Base-by-base conservation (phyloP, 2,113 vertebrate species). In the Andinoacara biseriatus region DNA sequence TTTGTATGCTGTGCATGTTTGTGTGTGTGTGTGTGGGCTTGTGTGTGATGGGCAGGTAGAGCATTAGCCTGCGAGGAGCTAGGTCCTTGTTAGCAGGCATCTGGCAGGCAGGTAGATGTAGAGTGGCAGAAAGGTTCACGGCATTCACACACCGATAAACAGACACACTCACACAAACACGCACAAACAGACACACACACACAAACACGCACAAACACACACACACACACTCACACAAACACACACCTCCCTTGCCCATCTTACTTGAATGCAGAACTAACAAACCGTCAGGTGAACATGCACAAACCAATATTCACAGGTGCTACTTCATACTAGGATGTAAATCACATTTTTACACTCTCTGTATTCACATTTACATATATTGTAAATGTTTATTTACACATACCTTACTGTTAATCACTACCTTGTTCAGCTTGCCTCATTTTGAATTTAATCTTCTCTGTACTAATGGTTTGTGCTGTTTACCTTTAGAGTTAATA, bases 51-150 rank as follows among this genome's bases (percentile, higher is more conserved):
- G 84, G 83, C 91, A 91, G 92, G 80, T 82, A 80, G 85, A 81
- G 82, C 80, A 91, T 92, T 89, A 91, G 86, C 84, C 89, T 75
- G 74, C 35, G 15, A 90, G 85, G 63, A 86, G 82, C 86, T 84
- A 61, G 89, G 86, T 86, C 82, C 89, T 89, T 90, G 91, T 93
- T 94, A 93, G 91, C 81, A 86, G 84, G 58, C 84, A 84, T 90
- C 86, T 86, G 91, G 90, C 85, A 91, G 88, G 74, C 80, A 89
- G 83, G 77, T 57, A 90, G 89, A 92, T 91, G 77, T 63, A 83
- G 74, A 91, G 54, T 90, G 91, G 92, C 90, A 90, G 84, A 85
- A 58, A 88, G 81, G 88, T 91, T 89, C 77, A 78, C 5, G 8
- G 58, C 80, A 58, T 40, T 76, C 75, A 61, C 80, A 74, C 83